Evolutionary conservation across 1,140 invertebrate species (phyloP).

Genomic region (Leptestheria dahalacensis): DNA sequence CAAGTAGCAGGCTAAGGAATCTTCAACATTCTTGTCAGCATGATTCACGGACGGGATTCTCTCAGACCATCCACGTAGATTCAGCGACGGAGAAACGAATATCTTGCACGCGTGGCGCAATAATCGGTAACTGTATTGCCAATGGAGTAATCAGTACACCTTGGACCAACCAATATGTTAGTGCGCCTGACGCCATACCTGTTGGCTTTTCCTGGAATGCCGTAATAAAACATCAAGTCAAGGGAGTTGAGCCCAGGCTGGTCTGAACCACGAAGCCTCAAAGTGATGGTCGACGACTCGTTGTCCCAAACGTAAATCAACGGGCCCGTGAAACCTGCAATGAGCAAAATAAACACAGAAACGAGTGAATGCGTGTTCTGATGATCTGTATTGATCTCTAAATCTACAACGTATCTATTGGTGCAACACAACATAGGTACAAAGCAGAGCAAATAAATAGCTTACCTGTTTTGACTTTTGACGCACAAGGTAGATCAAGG

Average conservation of each 20-base stretch:
- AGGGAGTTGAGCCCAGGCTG: constrained; percentile 42
- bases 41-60: background rate
- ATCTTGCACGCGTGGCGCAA: constrained; percentile 5
- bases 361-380: too few relatives aligned
- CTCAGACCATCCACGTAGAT: background rate
- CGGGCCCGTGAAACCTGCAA: too few relatives aligned
- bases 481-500: background rate
- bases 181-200: background rate
- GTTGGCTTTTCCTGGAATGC: background rate
- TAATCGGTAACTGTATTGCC: background rate
- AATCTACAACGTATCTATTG: too few relatives aligned
- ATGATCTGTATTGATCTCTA: background rate
- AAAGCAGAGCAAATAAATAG: background rate
- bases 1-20: background rate
- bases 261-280: constrained; percentile 51
- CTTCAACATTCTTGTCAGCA: background rate
- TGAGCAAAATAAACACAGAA: too few relatives aligned
- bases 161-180: background rate
- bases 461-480: background rate
- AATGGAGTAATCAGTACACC: background rate
- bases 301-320: background rate
- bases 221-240: constrained; percentile 57
- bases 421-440: too few relatives aligned
- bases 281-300: constrained; percentile 33
- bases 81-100: constrained; percentile 2